phyloP scores from a whole-genome alignment of 2,113 vertebrate species.

The Cephalopterus ornatus region DNA sequence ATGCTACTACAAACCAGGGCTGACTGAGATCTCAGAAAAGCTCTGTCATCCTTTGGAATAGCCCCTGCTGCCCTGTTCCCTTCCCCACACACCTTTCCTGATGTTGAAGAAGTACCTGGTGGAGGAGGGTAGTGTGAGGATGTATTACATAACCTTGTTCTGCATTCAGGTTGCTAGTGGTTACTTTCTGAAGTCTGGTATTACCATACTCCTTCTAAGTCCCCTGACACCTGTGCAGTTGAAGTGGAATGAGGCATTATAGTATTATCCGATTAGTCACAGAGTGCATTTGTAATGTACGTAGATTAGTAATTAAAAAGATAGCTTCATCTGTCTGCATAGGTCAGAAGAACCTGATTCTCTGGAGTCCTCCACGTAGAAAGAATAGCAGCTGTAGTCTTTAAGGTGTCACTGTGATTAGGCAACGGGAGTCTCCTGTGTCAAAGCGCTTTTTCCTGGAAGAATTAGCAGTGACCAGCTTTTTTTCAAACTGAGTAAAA shows the following conservation, averaged over 20 bases:
- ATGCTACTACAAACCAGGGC: not conserved
- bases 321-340: not conserved
- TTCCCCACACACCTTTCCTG: accelerated
- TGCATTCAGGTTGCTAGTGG: not conserved
- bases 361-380: not conserved
- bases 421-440: not conserved
- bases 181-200: not conserved
- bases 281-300: not conserved
- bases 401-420: not conserved
- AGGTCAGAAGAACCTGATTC: not conserved
- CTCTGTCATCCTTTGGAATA: not conserved
- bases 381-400: not conserved
- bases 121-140: not conserved
- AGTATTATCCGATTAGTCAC: slow-evolving; percentile 2
- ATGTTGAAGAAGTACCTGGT: not conserved
- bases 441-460: not conserved
- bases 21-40: not conserved
- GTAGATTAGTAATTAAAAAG: not conserved
- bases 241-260: not conserved
- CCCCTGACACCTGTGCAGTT: not conserved
- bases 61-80: not conserved
- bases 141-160: not conserved
- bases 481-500: not conserved
- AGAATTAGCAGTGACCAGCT: not conserved
- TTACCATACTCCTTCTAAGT: not conserved